Conservation (phyloP, 2,888 invertebrate species). For the Rhyacophila evoluta region DNA sequence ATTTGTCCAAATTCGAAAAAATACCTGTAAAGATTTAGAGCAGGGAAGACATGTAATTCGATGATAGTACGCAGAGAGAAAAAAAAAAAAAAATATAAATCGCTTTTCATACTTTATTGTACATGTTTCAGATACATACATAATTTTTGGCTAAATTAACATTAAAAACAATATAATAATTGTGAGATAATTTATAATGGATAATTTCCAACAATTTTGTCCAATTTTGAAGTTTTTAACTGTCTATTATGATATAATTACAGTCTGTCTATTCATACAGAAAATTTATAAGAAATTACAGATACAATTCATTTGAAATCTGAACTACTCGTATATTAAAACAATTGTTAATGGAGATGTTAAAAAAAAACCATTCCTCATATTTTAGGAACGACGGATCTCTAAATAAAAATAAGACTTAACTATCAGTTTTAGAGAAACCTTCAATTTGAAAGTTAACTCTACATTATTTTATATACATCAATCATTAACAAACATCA, state of each 20-base stretch:
- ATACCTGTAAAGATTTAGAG: too few species aligned
- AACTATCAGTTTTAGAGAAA: constrained; percentile 4
- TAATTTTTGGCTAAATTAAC: constrained; percentile 38
- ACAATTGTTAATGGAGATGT: background rate
- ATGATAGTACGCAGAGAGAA: too few species aligned
- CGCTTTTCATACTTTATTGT: constrained; percentile 19
- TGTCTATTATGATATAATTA: background rate
- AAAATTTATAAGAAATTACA: background rate
- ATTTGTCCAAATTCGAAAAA: too few species aligned
- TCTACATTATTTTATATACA: constrained; percentile 5
- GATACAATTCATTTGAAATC: background rate
- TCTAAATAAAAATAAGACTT: constrained; percentile 19
- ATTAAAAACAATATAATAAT: constrained; percentile 28
- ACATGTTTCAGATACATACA: constrained; percentile 27
- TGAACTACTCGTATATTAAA: background rate
- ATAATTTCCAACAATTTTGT: background rate
- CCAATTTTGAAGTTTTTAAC: background rate
- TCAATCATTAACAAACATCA: constrained; percentile 15
- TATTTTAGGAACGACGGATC: background rate
- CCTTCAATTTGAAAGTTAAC: constrained; percentile 7
- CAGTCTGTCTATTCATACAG: background rate
- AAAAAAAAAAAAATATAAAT: background rate
- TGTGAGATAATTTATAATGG: background rate
- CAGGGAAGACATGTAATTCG: too few species aligned
- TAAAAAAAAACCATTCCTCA: constrained; percentile 1